Conservation (phyloP, 2,113 vertebrate genomes). For the Collichthys lucidus region DNA sequence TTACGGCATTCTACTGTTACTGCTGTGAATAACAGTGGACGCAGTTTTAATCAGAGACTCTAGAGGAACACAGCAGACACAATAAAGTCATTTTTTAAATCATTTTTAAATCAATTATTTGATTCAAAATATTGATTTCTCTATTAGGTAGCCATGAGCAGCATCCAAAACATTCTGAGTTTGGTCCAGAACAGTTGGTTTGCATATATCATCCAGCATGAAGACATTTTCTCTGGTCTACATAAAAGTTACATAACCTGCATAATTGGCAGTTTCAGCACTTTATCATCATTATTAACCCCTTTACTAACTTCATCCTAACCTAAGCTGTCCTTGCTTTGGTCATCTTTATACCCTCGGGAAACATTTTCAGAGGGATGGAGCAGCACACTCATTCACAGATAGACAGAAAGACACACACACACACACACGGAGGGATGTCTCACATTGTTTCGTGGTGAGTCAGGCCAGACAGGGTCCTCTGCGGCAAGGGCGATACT, state of each 20-base stretch:
- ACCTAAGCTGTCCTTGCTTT: no score
- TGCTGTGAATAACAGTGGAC: no score
- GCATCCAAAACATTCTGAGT: not conserved
- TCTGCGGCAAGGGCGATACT: slow-evolving; percentile 94
- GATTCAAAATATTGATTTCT: no score
- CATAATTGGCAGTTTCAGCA: not conserved
- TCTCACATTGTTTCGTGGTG: slow-evolving; percentile 90
- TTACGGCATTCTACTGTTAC: no score
- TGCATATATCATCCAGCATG: not conserved
- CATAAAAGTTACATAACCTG: not conserved
- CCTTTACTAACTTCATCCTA: no score
- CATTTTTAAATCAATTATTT: no score
- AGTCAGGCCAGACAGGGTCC: slow-evolving; percentile 90
- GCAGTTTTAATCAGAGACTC: no score
- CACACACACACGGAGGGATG: not conserved
- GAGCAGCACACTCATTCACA: not conserved
- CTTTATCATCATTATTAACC: not conserved
- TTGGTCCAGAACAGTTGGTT: not conserved
- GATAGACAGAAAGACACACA: slow-evolving; percentile 5
- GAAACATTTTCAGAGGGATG: not conserved
- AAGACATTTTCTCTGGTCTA: not conserved
- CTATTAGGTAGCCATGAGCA: no score
- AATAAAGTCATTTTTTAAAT: no score
- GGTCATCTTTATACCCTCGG: not conserved
- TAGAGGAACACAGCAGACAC: no score